Evolutionary conservation across 2,113 vertebrate genomes (phyloP).

Genomic region (Xiphorhynchus elegans): DNA sequence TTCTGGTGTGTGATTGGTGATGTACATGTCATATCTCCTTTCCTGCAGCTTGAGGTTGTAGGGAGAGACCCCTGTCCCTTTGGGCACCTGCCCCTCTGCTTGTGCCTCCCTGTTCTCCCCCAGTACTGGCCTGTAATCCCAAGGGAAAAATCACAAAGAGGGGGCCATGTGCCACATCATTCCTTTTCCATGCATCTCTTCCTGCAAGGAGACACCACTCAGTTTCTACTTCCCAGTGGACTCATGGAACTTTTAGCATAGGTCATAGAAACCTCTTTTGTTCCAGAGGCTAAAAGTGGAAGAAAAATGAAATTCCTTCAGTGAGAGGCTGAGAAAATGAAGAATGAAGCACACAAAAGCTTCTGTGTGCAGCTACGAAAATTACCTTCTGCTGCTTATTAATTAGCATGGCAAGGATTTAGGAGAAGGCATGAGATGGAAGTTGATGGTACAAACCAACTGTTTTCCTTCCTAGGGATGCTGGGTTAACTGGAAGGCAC

Average conservation of each 20-base stretch:
- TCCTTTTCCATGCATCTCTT: neutral
- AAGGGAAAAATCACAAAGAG: neutral
- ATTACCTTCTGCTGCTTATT: neutral
- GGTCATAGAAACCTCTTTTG: conserved; percentile 12
- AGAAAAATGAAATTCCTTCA: conserved; percentile 18
- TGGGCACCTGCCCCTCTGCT: neutral
- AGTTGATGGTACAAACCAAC: neutral
- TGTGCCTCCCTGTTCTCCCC: neutral
- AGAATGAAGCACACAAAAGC: neutral
- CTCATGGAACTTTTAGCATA: neutral
- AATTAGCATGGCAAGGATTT: neutral
- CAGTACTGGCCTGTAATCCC: neutral
- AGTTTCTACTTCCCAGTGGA: neutral
- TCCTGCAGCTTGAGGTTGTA: neutral
- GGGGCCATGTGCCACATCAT: fast-evolving
- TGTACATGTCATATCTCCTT: neutral
- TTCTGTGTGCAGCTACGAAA: neutral
- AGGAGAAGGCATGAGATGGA: neutral
- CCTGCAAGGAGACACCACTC: neutral
- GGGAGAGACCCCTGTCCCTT: neutral
- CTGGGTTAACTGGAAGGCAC: too few relatives aligned
- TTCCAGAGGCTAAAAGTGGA: conserved; percentile 13
- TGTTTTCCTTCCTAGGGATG: neutral
- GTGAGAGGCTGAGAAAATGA: neutral
- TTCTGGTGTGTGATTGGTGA: neutral